These are phyloP conservation scores for Embiotoca jacksoni DNA, from an alignment of 2,113 vertebrate species.

Conservation along the genomic window DNA sequence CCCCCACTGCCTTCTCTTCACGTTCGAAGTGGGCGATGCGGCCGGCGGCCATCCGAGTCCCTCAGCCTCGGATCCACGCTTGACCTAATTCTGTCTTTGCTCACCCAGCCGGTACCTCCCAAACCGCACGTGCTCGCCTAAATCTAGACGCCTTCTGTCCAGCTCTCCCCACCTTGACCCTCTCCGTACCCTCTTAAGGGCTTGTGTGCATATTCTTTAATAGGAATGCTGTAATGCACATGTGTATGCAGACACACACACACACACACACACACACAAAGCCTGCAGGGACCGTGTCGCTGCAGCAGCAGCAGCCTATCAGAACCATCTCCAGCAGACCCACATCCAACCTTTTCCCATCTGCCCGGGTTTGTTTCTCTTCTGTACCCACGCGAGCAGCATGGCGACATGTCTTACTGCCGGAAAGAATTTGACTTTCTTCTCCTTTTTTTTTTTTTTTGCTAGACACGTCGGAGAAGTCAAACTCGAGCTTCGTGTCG, in stretches of 20 bases:
- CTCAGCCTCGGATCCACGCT: constrained; percentile 56
- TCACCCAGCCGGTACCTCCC: constrained; percentile 47
- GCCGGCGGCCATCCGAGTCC: constrained; percentile 57
- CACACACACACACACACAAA: background rate
- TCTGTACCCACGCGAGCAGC: constrained; percentile 41
- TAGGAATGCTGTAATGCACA: background rate
- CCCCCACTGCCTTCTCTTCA: constrained; percentile 29
- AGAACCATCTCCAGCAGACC: constrained; percentile 46
- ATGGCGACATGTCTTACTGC: constrained; percentile 1
- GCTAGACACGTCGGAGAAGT: constrained; percentile 15
- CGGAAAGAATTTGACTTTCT: constrained; percentile 15
- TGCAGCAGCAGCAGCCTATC: constrained; percentile 38
- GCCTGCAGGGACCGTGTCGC: constrained; percentile 12
- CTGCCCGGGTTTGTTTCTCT: constrained; percentile 31
- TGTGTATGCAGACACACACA: background rate
- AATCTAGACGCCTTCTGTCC: constrained; percentile 8
- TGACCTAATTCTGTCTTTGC: constrained; percentile 81
- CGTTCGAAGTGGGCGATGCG: constrained; percentile 63
- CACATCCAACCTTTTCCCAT: constrained; percentile 37
- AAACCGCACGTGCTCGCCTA: constrained; percentile 28
- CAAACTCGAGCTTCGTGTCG: constrained; percentile 3
- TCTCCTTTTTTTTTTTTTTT: constrained; percentile 15
- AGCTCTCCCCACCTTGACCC: constrained; percentile 10
- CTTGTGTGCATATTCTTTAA: constrained; percentile 13
- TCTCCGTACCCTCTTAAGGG: constrained; percentile 14